These are phyloP conservation scores for Numenius arquata DNA, from an alignment of 2,113 vertebrate species.

Conservation along the genomic window DNA sequence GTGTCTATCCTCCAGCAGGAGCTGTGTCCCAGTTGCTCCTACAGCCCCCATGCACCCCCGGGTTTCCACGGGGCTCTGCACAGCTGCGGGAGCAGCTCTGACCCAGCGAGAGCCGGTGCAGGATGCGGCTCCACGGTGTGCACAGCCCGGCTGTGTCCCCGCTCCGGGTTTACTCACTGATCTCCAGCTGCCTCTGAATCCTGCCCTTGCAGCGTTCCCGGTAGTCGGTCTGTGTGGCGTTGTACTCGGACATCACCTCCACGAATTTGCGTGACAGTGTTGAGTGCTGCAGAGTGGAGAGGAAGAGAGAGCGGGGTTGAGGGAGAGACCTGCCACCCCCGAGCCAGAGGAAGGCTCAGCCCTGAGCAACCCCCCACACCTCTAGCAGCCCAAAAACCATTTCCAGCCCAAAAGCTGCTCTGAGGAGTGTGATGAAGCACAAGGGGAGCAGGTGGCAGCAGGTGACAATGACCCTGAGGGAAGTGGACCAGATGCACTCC, in stretches of 20 bases:
- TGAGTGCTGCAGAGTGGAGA: constrained; percentile 71
- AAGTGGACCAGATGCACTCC: too few relatives aligned
- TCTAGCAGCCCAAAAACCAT: neutral
- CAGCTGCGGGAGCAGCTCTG: neutral
- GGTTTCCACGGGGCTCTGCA: accelerated
- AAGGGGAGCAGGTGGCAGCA: neutral
- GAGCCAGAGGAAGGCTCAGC: neutral
- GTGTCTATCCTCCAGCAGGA: accelerated
- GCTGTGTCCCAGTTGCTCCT: accelerated
- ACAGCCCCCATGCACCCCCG: accelerated
- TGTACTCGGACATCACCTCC: constrained; percentile 86
- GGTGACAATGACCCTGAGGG: accelerated
- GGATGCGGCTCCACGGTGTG: accelerated
- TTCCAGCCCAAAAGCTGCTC: neutral
- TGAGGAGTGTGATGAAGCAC: neutral
- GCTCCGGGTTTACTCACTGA: constrained; percentile 70
- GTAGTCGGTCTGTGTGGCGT: constrained; percentile 81
- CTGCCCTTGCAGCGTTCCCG: constrained; percentile 84
- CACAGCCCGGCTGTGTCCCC: accelerated
- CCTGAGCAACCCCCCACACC: neutral
- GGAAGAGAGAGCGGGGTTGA: neutral
- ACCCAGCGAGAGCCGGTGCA: accelerated
- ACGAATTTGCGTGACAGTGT: constrained; percentile 84
- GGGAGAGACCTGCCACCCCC: neutral
- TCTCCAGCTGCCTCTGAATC: constrained; percentile 84